Percentiles rank a stretch among this genome's conserved stretches.
Evolutionary conservation across 2,888 invertebrate species (phyloP).

Genomic region (Tenthredo amoena): DNA sequence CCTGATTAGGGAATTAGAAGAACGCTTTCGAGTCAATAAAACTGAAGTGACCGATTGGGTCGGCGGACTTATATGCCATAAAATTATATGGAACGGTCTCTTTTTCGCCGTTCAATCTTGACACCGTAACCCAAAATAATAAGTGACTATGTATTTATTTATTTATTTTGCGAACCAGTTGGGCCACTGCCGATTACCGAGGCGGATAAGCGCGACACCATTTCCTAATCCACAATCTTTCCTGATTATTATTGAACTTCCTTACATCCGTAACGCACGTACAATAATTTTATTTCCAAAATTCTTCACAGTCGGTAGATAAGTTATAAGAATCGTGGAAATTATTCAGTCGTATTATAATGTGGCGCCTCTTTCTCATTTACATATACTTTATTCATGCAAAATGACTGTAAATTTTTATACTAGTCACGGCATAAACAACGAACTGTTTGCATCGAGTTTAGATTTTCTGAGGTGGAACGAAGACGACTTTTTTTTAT

Average conservation of each 20-base stretch:
- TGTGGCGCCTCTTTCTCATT: background rate
- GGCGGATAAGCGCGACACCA: no score
- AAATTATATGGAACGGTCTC: background rate
- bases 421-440: no score
- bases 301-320: background rate
- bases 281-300: background rate
- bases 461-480: no score
- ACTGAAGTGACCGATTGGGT: background rate
- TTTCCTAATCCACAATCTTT: background rate
- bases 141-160: background rate
- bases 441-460: no score
- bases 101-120: constrained; percentile 36
- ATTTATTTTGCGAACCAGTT: constrained; percentile 32
- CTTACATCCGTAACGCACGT: background rate
- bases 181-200: background rate
- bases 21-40: background rate
- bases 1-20: background rate
- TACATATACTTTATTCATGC: background rate
- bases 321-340: background rate
- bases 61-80: background rate
- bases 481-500: no score
- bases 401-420: no score
- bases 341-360: background rate
- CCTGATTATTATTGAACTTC: background rate
- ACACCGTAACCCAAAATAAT: constrained; percentile 31